Evolutionary conservation across 37 sponge, comb jelly and placozoan genomes (phyloP), one percentile per base, ranked within the genome.

Genomic region (Lycopodina hypogea): DNA sequence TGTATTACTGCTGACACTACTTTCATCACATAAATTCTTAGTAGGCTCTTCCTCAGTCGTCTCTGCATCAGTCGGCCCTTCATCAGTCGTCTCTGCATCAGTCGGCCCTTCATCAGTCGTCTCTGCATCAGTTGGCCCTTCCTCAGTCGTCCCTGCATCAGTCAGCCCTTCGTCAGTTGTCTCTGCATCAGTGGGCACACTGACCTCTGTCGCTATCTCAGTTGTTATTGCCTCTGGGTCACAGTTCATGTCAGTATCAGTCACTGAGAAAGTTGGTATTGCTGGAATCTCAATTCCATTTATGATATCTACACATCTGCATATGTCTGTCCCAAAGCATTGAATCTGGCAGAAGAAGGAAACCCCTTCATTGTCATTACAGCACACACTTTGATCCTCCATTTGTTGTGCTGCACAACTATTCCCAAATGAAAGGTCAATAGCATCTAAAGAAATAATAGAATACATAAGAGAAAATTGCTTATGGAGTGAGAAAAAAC

Each of bases 1-100:
- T 11, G 8, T 62, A 62, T 24, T 62, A 11, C n/a, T n/a, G 19
- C 19, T 24, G 19, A 15, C 19, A 8, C n/a, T 23, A n/a, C 19
- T 24, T 23, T 26, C 30, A 21, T 68, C 68, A 30, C 34, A 35
- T 14, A 35, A 35, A 19, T 68, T 38, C 8, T 68, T 38, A 32
- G 68, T 68, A 37, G 68, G 68, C 28, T 68, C 68, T 34, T 68
- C 71, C 11, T 42, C 45, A 32, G 34, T 65, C 18, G 66, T 24
- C 4, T 3, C 17, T 6, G 17, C 18, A 28, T 23, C 28, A 21
- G 59, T 58, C 3, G 59, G 18, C 3, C 8, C 8, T 4, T 45
- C 48, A 45, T 4, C 48, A 29, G 61, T 23, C 48, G 48, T 45
- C 8, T 4, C 8, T 4, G 8, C 9, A 45, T 30, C 30, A 30